Percentiles rank a stretch among this genome's conserved stretches.
Conservation (phyloP, 2,888 invertebrate species). For the Proisotoma minuta region DNA sequence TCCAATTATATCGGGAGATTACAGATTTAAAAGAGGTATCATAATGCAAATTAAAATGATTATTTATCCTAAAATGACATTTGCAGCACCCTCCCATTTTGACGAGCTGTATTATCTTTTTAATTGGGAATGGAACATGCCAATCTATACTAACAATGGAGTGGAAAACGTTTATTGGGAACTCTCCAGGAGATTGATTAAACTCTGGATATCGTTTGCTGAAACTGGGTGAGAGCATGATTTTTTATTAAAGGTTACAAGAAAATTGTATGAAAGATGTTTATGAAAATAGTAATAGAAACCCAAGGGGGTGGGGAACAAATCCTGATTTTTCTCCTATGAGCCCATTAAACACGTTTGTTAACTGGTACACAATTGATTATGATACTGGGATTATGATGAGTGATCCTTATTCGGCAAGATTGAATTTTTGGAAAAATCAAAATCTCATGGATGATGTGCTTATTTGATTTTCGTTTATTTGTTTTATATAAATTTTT, state of each 20-base stretch:
- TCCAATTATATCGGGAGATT: neutral
- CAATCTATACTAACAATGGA: no score
- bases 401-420: neutral
- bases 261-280: no score
- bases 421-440: constrained; percentile 2
- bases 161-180: neutral
- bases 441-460: neutral
- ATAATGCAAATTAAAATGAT: constrained; percentile 2
- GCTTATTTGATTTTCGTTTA: neutral
- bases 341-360: neutral
- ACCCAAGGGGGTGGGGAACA: constrained; percentile 11
- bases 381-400: constrained; percentile 10
- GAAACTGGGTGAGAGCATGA: constrained; percentile 11
- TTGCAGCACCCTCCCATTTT: constrained; percentile 13
- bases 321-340: neutral
- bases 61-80: neutral
- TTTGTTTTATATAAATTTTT: neutral
- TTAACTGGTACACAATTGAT: constrained; percentile 14
- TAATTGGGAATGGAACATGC: constrained; percentile 17
- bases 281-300: no score
- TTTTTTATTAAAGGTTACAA: no score
- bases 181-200: constrained; percentile 7
- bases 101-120: constrained; percentile 21
- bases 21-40: neutral
- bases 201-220: constrained; percentile 15